A percentile compares a stretch with the other conserved stretches of the same genome.
phyloP scores from a whole-genome alignment of 1,140 invertebrate species.

The Caenorhabditis tropicalis region DNA sequence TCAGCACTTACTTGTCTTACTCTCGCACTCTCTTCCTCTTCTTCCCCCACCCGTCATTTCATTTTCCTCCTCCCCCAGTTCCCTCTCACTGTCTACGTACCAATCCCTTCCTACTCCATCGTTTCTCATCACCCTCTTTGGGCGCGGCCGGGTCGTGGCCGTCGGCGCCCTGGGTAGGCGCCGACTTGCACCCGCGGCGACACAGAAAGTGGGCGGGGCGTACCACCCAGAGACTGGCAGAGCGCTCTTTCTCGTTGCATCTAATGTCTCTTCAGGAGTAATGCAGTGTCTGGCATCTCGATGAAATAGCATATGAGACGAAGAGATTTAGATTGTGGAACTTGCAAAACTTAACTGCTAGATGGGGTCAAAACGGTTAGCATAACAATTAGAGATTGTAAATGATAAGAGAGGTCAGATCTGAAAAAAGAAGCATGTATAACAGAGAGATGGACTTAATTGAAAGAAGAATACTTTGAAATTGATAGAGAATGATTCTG shows the following conservation, averaged over 20 bases:
- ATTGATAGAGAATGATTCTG: background rate
- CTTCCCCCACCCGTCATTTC: background rate
- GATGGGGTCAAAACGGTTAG: background rate
- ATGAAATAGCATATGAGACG: background rate
- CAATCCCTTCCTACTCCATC: background rate
- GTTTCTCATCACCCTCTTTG: constrained; percentile 28
- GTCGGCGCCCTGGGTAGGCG: constrained; percentile 22
- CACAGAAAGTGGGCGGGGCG: constrained; percentile 22
- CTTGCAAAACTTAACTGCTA: constrained; percentile 12
- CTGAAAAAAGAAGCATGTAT: too few species aligned
- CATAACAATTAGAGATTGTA: background rate
- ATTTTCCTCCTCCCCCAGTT: background rate
- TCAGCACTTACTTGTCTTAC: constrained; percentile 5
- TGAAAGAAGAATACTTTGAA: too few species aligned
- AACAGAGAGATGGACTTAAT: too few species aligned
- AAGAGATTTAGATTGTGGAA: background rate
- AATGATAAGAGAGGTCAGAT: background rate
- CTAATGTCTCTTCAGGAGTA: constrained; percentile 21
- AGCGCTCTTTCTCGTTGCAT: background rate
- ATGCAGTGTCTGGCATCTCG: constrained; percentile 8
- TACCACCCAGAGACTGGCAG: constrained; percentile 36
- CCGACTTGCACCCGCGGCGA: constrained; percentile 39
- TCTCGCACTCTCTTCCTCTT: too few species aligned
- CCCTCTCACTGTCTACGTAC: background rate
- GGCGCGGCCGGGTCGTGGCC: constrained; percentile 32